phyloP scores from a whole-genome alignment of 2,113 vertebrate species.

The Podocnemis expansa region DNA sequence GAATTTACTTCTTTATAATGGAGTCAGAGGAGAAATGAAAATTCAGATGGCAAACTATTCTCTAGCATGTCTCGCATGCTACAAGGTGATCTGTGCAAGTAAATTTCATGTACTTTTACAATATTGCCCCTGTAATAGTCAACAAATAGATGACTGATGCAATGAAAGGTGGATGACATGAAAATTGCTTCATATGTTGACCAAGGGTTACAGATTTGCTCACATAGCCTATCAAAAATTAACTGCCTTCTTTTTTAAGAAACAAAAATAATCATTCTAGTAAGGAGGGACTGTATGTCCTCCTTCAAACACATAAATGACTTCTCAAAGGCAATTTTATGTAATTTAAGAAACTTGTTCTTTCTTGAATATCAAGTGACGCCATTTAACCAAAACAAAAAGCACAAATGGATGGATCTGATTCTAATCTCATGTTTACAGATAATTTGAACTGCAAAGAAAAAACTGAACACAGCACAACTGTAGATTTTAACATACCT shows the following conservation, averaged over 20 bases:
- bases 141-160: conserved; percentile 26
- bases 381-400: conserved; percentile 49
- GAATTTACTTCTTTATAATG: conserved; percentile 79
- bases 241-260: neutral
- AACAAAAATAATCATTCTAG: neutral
- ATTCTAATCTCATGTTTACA: neutral
- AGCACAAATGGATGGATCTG: conserved; percentile 37
- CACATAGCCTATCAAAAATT: neutral
- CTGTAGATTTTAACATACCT: neutral
- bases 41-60: conserved; percentile 99
- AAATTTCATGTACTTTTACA: neutral
- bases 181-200: conserved; percentile 1
- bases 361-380: conserved; percentile 7
- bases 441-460: neutral
- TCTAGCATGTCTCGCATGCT: conserved; percentile 80
- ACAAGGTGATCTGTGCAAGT: conserved; percentile 50
- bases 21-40: conserved; percentile 72
- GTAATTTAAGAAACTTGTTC: neutral
- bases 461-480: neutral
- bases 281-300: rapidly evolving
- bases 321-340: neutral
- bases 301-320: neutral
- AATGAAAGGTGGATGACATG: conserved; percentile 46
- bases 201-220: conserved; percentile 9
- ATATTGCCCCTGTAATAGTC: conserved; percentile 52